These are phyloP conservation scores for Clarias batrachus DNA, from an alignment of 2,113 vertebrate genomes.

Conservation along the genomic window DNA sequence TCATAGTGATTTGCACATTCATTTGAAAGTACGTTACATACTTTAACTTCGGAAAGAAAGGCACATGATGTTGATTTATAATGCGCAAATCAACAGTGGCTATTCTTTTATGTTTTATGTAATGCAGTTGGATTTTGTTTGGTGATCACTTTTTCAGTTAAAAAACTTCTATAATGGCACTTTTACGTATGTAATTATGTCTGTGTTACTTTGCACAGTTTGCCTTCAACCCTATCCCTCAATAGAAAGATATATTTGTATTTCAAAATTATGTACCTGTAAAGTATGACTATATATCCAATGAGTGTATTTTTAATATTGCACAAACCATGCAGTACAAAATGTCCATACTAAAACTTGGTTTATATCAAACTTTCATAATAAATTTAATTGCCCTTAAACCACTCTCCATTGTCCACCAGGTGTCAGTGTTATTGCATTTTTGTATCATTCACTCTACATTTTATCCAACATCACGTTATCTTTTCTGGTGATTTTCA, in stretches of 20 bases:
- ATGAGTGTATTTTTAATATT: constrained; percentile 9
- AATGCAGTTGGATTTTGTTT: background rate
- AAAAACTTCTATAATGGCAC: background rate
- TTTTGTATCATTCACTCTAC: background rate
- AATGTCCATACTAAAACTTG: background rate
- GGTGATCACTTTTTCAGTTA: background rate
- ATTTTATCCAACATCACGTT: background rate
- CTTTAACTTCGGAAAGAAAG: background rate
- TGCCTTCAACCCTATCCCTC: background rate
- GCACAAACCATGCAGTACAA: background rate
- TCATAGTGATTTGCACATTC: background rate
- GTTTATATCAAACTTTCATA: constrained; percentile 12
- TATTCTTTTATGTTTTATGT: background rate
- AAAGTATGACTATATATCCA: background rate
- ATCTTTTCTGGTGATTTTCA: background rate
- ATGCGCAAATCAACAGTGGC: background rate
- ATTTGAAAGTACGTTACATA: background rate
- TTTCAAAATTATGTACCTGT: background rate
- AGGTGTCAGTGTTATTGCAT: constrained; percentile 36
- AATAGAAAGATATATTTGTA: background rate
- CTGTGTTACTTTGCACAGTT: background rate
- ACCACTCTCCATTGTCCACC: constrained; percentile 2
- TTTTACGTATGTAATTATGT: background rate
- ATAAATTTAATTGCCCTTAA: constrained; percentile 18
- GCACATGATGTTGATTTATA: background rate